phyloP scores from a whole-genome alignment of 2,113 vertebrate genomes.

The Megalops atlanticus region DNA sequence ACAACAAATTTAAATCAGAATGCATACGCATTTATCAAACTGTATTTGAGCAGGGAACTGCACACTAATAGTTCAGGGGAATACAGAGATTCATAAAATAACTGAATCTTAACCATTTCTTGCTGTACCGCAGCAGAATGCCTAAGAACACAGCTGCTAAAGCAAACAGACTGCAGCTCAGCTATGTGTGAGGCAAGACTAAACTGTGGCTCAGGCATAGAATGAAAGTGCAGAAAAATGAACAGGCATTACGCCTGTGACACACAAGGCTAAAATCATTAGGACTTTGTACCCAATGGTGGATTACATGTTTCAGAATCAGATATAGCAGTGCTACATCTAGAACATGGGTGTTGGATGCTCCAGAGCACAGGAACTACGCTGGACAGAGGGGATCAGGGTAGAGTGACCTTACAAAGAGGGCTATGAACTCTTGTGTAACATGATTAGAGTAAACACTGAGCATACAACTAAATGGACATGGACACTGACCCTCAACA shows the following conservation, averaged over 20 bases:
- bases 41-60: neutral
- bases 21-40: neutral
- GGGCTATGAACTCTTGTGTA: neutral
- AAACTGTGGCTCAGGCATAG: neutral
- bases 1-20: conserved; percentile 1
- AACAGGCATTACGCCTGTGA: neutral
- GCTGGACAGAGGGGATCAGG: too few relatives aligned
- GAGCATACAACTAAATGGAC: neutral
- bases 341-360: too few relatives aligned
- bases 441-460: neutral
- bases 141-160: neutral
- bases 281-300: neutral
- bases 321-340: too few relatives aligned
- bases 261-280: neutral
- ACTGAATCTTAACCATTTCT: neutral
- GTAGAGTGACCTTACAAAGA: too few relatives aligned
- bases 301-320: neutral
- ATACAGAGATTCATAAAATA: neutral
- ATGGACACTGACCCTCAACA: too few relatives aligned
- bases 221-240: neutral
- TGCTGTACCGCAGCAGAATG: neutral
- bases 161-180: neutral
- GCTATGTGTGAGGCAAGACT: neutral
- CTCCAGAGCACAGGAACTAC: too few relatives aligned
- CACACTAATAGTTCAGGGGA: neutral